Percentiles rank a stretch among this genome's conserved stretches.
Conservation (phyloP, 2,888 invertebrate species). For the Tenthredo amoena region DNA sequence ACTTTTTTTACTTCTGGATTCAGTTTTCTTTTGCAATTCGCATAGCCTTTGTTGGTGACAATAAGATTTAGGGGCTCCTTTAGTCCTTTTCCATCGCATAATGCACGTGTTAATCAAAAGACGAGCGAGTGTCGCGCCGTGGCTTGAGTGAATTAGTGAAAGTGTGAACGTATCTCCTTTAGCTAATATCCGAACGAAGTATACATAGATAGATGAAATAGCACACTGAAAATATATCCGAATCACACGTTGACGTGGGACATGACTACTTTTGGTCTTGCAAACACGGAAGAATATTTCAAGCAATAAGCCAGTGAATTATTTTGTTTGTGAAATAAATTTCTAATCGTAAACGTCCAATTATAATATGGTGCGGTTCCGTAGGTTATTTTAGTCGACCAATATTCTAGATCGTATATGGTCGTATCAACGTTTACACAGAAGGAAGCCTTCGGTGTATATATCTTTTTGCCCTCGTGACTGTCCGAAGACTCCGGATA, state of each 20-base stretch:
- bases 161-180: not conserved
- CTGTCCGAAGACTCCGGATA: constrained; percentile 31
- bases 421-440: not conserved
- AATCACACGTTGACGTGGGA: not conserved
- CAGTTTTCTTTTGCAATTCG: not conserved
- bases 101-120: not conserved
- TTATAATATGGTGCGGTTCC: constrained; percentile 13
- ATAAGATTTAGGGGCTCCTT: not conserved
- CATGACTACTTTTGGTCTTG: not conserved
- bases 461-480: not conserved
- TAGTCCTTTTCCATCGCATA: not conserved
- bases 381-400: not conserved
- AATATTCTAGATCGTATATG: constrained; percentile 15
- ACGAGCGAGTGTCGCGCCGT: not conserved
- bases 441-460: constrained; percentile 8
- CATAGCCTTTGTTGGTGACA: not conserved
- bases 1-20: not conserved
- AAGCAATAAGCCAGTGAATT: not conserved
- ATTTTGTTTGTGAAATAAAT: not conserved
- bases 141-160: not conserved
- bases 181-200: not conserved
- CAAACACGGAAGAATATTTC: not conserved
- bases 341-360: constrained; percentile 11
- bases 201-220: not conserved
- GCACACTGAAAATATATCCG: not conserved